phyloP scores from a whole-genome alignment of 2,888 invertebrate species.

The Siphonodentalium dalli region DNA sequence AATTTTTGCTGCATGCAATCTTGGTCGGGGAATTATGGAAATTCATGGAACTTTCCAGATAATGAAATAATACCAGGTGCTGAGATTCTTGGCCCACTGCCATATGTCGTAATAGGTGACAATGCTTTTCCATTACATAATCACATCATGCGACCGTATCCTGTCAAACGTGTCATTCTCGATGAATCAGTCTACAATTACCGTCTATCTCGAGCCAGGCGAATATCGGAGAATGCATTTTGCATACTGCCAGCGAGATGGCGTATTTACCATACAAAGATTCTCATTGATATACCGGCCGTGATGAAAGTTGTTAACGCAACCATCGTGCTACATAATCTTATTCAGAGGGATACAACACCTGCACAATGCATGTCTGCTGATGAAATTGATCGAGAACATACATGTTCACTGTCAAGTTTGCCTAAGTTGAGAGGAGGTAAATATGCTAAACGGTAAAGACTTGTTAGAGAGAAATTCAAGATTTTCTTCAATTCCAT shows the following conservation, averaged over 20 bases:
- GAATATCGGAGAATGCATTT: slow-evolving; percentile 13
- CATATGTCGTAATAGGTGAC: slow-evolving; percentile 37
- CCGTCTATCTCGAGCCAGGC: slow-evolving; percentile 8
- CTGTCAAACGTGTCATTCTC: not conserved
- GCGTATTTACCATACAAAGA: slow-evolving; percentile 5
- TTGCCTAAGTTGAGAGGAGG: no score
- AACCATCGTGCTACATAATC: not conserved
- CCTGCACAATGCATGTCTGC: no score
- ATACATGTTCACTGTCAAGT: no score
- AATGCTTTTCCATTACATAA: slow-evolving; percentile 39
- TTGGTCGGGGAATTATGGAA: no score
- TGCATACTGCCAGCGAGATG: slow-evolving; percentile 6
- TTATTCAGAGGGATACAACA: no score
- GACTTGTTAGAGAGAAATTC: not conserved
- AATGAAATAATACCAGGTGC: slow-evolving; percentile 29
- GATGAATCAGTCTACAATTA: slow-evolving; percentile 20
- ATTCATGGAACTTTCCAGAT: no score
- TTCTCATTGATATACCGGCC: not conserved
- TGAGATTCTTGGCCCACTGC: slow-evolving; percentile 18
- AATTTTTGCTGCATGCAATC: slow-evolving; percentile 35
- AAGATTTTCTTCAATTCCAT: slow-evolving; percentile 2
- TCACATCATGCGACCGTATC: slow-evolving; percentile 27
- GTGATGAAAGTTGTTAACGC: slow-evolving; percentile 1
- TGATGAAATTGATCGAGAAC: no score
- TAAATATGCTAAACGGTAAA: not conserved